Percentiles rank a stretch among this genome's conserved stretches.
Evolutionary conservation across 2,888 invertebrate genomes (phyloP).

Genomic region (Micropterix aruncella): DNA sequence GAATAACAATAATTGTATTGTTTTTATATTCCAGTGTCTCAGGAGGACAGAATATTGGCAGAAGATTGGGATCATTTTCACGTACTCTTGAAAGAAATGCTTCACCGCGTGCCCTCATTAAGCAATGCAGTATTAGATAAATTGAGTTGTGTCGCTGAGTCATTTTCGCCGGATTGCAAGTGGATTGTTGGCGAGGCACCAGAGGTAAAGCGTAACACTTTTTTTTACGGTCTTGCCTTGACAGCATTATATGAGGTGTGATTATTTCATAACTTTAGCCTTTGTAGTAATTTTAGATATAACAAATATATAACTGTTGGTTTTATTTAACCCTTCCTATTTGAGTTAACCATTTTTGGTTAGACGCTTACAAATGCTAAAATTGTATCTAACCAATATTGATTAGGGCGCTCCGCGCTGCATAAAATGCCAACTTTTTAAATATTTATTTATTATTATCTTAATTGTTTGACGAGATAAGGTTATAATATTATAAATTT

Average conservation of each 20-base stretch:
- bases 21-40: conserved; percentile 28
- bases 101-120: conserved; percentile 71
- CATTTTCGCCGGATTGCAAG: conserved; percentile 93
- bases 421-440: no score
- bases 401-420: no score
- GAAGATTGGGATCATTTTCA: conserved; percentile 98
- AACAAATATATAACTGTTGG: no score
- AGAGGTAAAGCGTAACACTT: conserved; percentile 55
- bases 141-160: conserved; percentile 81
- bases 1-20: no score
- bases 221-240: conserved; percentile 10
- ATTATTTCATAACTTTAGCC: background rate
- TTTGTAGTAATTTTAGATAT: background rate
- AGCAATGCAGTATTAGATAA: conserved; percentile 61
- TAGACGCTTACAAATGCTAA: no score
- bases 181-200: conserved; percentile 92
- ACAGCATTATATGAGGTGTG: background rate
- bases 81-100: conserved; percentile 68
- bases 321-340: no score
- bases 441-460: no score
- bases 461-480: no score
- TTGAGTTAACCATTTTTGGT: no score
- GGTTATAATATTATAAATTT: no score
- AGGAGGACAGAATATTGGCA: conserved; percentile 51
- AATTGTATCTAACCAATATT: no score